These are phyloP conservation scores for Creontiades dilutus DNA, from an alignment of 2,888 invertebrate genomes.

Conservation along the genomic window DNA sequence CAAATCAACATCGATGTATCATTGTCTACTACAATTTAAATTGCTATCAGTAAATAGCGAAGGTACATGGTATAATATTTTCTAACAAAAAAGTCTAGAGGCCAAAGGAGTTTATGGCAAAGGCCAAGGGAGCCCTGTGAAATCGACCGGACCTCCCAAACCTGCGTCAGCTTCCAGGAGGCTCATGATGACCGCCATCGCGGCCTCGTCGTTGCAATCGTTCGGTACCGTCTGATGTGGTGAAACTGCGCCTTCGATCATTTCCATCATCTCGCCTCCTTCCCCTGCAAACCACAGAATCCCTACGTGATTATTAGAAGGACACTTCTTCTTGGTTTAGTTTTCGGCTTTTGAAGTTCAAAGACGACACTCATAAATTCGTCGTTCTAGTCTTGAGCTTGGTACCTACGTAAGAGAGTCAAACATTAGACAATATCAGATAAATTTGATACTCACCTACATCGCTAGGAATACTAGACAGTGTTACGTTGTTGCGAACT, in stretches of 20 bases:
- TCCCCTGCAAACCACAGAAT: slow-evolving; percentile 72
- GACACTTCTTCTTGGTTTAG: not conserved
- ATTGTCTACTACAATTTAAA: no score
- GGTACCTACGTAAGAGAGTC: no score
- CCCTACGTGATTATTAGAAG: slow-evolving; percentile 49
- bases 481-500: slow-evolving; percentile 79
- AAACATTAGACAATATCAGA: no score
- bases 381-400: no score
- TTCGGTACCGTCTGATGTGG: slow-evolving; percentile 79
- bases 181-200: slow-evolving; percentile 95
- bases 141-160: slow-evolving; percentile 91
- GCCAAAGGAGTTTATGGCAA: slow-evolving; percentile 81
- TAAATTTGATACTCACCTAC: slow-evolving; percentile 78
- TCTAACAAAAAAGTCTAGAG: no score
- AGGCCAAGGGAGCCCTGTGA: slow-evolving; percentile 92
- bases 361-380: no score
- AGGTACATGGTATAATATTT: no score
- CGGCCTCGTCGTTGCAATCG: slow-evolving; percentile 92
- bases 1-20: no score
- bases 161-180: slow-evolving; percentile 93
- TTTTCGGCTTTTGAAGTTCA: no score
- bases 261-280: slow-evolving; percentile 81
- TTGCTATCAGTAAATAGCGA: no score
- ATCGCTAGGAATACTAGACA: slow-evolving; percentile 79
- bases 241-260: slow-evolving; percentile 81